phyloP scores from a whole-genome alignment of 2,888 invertebrate species.

The Lasiommata megera region DNA sequence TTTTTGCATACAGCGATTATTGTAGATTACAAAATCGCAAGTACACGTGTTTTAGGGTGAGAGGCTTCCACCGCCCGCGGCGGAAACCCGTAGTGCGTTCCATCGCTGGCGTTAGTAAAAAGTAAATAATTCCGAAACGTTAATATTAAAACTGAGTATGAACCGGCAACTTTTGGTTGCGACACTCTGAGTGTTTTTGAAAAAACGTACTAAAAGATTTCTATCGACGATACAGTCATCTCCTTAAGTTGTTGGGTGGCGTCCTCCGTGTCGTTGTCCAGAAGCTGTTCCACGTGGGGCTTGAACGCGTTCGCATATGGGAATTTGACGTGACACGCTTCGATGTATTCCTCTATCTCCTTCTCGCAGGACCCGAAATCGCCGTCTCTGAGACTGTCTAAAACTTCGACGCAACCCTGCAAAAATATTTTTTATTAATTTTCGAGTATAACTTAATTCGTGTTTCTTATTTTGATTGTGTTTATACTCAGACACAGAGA shows the following conservation, averaged over 20 bases:
- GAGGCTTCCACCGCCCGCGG: neutral
- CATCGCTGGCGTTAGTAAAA: slow-evolving; percentile 7
- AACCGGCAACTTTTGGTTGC: neutral
- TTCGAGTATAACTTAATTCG: too few relatives aligned
- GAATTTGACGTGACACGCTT: slow-evolving; percentile 87
- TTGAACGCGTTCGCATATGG: slow-evolving; percentile 90
- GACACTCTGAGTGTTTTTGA: neutral
- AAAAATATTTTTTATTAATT: slow-evolving; percentile 35
- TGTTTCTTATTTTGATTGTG: too few relatives aligned
- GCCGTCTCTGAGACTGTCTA: slow-evolving; percentile 88
- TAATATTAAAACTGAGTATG: neutral
- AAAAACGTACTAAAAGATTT: slow-evolving; percentile 8
- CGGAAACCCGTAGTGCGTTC: neutral
- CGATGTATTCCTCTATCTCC: slow-evolving; percentile 85
- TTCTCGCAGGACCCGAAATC: slow-evolving; percentile 89
- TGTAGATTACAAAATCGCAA: too few relatives aligned
- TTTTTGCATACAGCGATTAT: too few relatives aligned
- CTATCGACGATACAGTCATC: slow-evolving; percentile 33
- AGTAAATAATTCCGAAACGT: neutral
- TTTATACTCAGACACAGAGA: too few relatives aligned
- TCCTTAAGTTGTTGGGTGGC: slow-evolving; percentile 50
- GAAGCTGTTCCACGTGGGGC: slow-evolving; percentile 37
- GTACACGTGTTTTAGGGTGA: too few relatives aligned
- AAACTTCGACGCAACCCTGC: slow-evolving; percentile 91
- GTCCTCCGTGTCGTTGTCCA: slow-evolving; percentile 39